Base-by-base conservation (phyloP, 2,113 vertebrate genomes). In the Oryzias melastigma region DNA sequence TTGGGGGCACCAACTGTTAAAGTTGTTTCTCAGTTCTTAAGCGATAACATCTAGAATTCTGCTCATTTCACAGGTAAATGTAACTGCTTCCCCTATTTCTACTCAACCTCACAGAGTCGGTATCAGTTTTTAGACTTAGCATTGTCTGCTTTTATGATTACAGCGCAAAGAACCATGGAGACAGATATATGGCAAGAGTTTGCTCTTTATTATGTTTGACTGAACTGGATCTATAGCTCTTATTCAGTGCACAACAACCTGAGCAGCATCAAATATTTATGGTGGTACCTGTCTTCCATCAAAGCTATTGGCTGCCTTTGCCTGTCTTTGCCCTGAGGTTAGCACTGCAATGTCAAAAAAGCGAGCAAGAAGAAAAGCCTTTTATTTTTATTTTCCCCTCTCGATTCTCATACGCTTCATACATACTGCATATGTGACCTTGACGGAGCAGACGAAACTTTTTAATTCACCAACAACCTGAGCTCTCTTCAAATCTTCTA, bases 231-330 rank as follows among this genome's bases (percentile, higher is more conserved):
- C 69, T 51, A 60, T 71, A 62, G 53, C 70, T 72, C 56, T 61
- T 53, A 85, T 86, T 85, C 85, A 84, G 78, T 89, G 88, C 87
- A 84, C 85, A 73, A 19, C 15, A 83, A 68, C 77, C 71, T 82
- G 85, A 83, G 82, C 90, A 86, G 65, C 76, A 93, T 95, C 87
- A 94, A 93, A 92, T 93, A 93, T 92, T 92, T 90, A 92, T 90
- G 84, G 47, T 69, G 73, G 44, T 89, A 90, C 80, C 91, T 89
- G 88, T 91, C 90, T 88, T 89, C 90, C 89, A 90, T 93, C 89
- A 91, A 93, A 94, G 91, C 68, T 73, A 72, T 84, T 85, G 65
- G 75, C 56, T 87, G 88, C 87, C 90, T 92, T 90, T 58, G 78
- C 49, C 70, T 73, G 51, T 81, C 64, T 80, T 73, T 87, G 83